These are phyloP conservation scores for Tetramorium simillimum DNA, from an alignment of 1,140 invertebrate species.

Conservation along the genomic window DNA sequence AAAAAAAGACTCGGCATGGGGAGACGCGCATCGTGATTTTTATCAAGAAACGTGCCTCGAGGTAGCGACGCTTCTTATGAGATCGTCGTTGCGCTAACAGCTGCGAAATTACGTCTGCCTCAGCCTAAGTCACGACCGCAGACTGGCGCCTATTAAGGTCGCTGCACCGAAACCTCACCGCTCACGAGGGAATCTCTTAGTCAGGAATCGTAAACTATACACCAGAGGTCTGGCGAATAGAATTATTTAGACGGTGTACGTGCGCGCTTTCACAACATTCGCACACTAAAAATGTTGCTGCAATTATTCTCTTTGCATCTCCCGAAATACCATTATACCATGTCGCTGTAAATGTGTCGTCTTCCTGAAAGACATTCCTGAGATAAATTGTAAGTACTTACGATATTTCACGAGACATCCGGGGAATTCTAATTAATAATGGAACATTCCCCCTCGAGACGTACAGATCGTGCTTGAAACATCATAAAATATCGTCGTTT, in stretches of 20 bases:
- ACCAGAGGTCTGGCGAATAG: background rate
- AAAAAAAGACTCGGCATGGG: background rate
- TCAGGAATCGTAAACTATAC: slow-evolving; percentile 5
- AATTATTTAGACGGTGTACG: slow-evolving; percentile 5
- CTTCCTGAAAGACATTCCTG: background rate
- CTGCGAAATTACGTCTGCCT: slow-evolving; percentile 56
- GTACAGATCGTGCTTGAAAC: slow-evolving; percentile 1
- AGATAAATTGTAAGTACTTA: slow-evolving; percentile 39
- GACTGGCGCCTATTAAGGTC: slow-evolving; percentile 38
- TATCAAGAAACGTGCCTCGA: slow-evolving; percentile 59
- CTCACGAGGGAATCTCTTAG: slow-evolving; percentile 36
- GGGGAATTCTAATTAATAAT: slow-evolving; percentile 41
- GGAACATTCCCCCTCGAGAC: background rate
- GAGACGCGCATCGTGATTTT: slow-evolving; percentile 49
- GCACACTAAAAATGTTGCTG: background rate
- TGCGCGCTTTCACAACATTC: background rate
- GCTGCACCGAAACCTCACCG: background rate
- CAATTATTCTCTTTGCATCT: background rate
- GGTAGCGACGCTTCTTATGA: slow-evolving; percentile 33
- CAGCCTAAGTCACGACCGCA: slow-evolving; percentile 49
- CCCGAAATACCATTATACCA: background rate
- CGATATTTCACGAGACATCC: slow-evolving; percentile 26
- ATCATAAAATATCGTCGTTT: background rate
- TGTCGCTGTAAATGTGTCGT: background rate
- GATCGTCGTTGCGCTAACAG: slow-evolving; percentile 34